These are phyloP conservation scores for Parnassius apollo DNA, from an alignment of 2,888 invertebrate species.

Conservation along the genomic window DNA sequence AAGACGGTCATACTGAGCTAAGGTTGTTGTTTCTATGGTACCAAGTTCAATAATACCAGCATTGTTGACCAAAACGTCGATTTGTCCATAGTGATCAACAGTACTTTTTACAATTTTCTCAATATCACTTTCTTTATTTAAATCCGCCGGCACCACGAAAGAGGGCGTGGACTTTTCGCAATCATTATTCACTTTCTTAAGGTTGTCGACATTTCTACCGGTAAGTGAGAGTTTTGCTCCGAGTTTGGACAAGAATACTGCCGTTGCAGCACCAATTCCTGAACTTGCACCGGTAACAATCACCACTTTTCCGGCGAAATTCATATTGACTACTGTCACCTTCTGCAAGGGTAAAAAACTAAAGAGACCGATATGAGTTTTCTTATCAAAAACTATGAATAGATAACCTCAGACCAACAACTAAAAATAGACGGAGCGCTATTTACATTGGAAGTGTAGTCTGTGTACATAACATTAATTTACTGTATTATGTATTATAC, in stretches of 20 bases:
- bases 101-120: constrained; percentile 87
- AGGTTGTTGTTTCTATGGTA: constrained; percentile 90
- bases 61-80: constrained; percentile 94
- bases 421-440: no score
- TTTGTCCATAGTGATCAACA: constrained; percentile 85
- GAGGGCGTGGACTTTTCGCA: constrained; percentile 70
- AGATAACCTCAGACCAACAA: neutral
- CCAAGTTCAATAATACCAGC: constrained; percentile 93
- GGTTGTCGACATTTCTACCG: constrained; percentile 85
- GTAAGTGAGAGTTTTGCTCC: constrained; percentile 88
- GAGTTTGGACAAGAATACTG: constrained; percentile 86
- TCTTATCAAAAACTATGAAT: constrained; percentile 1
- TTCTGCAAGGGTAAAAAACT: neutral
- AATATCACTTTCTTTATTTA: constrained; percentile 87
- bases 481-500: no score
- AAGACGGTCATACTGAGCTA: constrained; percentile 93
- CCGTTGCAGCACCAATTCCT: constrained; percentile 92
- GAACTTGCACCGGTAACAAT: constrained; percentile 91
- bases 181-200: constrained; percentile 70
- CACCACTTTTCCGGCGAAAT: constrained; percentile 87
- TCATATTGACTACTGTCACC: constrained; percentile 50
- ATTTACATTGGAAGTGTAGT: no score
- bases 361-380: neutral
- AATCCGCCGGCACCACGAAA: constrained; percentile 84
- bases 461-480: no score